Evolutionary conservation across 2,113 vertebrate species (phyloP), one percentile per base, ranked within the genome.

Genomic region (Malurus cyaneus): DNA sequence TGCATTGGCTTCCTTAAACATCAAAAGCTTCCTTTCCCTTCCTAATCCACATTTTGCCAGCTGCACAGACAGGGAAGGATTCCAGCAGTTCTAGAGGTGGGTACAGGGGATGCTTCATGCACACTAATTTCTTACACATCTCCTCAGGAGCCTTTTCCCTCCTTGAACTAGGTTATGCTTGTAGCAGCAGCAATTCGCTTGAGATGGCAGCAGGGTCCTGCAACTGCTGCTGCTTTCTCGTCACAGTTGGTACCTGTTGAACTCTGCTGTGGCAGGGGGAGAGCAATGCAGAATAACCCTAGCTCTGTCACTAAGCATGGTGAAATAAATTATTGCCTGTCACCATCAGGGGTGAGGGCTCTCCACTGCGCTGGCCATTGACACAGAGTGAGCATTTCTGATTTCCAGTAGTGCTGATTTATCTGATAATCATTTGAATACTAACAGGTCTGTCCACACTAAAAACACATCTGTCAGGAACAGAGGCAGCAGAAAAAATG

Each of bases 121-220:
- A 8, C 31, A 25, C 24, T 67, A 25, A 76, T 23, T 34, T 57
- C 42, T 89, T 54, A 47, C 14, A 54, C 15, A 7, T 74, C 81
- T 92, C 41, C 39, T 66, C 65, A 52, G 66, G 29, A 88, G 21
- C 20, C 32, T 90, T 88, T 88, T 64, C 36, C 25, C n/a, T 80
- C 44, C 59, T 11, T 44, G 49, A 80, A 21, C 24, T 28, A 28
- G 18, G 12, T 52, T 50, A 29, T 39, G 73, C 29, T 60, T 67
- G 26, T 20, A 81, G 85, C 70, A 92, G 88, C 60, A 94, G 65
- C 66, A 81, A 46, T 31, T 52, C 34, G 36, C 50, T 73, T 57
- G 49, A n/a, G 61, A 13, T 2, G 24, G 76, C 67, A 94, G 62
- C 44, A 81, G 56, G 28, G 25, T 13, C 4, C 46, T 77, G 66